Percentiles rank a stretch among this genome's conserved stretches.
These are phyloP conservation scores for Heterodera schachtii DNA, from an alignment of 1,140 invertebrate species.

Conservation along the genomic window DNA sequence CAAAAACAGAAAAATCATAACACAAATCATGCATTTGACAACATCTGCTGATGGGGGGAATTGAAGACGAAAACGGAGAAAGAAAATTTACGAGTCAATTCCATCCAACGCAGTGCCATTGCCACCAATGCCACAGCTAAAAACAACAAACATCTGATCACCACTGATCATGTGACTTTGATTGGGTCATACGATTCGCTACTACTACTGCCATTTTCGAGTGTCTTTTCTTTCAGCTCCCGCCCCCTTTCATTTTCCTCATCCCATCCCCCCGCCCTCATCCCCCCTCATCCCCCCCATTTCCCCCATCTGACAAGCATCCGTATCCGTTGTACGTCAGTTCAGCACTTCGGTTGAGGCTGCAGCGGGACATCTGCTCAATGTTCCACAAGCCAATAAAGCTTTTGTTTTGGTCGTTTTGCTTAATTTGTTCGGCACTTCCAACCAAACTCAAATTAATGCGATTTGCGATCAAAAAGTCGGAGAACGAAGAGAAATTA, in stretches of 20 bases:
- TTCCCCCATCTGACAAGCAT: neutral
- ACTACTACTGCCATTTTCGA: no score
- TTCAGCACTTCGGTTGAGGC: neutral
- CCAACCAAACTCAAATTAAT: no score
- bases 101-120: conserved; percentile 6
- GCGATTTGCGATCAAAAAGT: no score
- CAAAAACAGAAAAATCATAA: neutral
- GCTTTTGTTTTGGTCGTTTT: no score
- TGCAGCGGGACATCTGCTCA: neutral
- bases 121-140: conserved; percentile 10
- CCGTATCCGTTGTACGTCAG: conserved; percentile 5
- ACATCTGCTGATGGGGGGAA: neutral
- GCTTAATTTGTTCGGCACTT: no score
- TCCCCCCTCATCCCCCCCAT: no score
- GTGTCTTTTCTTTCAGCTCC: no score
- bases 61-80: neutral
- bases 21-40: neutral
- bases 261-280: neutral
- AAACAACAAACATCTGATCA: neutral
- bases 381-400: conserved; percentile 1
- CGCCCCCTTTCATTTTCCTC: no score
- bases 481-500: no score
- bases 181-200: no score
- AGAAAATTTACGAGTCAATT: neutral
- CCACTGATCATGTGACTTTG: no score